A percentile compares a stretch with the other conserved stretches of the same genome.
phyloP scores from a whole-genome alignment of 2,113 vertebrate genomes.

The Acrocephalus arundinaceus region DNA sequence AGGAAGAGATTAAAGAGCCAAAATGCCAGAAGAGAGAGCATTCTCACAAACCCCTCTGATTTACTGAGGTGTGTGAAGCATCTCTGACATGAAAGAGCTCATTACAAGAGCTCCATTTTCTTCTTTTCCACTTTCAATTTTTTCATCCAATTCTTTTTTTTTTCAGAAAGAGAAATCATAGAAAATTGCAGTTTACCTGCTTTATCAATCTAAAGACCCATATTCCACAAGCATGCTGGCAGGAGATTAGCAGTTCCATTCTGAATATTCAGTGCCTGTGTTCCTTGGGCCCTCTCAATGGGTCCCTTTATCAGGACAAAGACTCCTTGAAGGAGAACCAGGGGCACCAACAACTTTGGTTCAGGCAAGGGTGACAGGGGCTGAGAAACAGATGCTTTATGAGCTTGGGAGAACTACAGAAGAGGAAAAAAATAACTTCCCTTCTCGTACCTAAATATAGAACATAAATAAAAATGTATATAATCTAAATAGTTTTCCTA shows the following conservation, averaged over 20 bases:
- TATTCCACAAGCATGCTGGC: neutral
- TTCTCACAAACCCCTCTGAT: neutral
- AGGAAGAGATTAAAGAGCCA: neutral
- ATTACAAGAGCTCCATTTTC: neutral
- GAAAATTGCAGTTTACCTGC: neutral
- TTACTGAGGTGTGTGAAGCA: neutral
- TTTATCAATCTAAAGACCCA: neutral
- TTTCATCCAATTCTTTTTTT: neutral
- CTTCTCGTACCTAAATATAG: constrained; percentile 8
- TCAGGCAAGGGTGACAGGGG: neutral
- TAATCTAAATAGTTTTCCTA: neutral
- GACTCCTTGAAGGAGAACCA: neutral
- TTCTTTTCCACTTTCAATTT: neutral
- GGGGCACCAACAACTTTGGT: neutral
- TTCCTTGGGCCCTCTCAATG: neutral
- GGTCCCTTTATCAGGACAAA: neutral
- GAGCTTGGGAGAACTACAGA: neutral
- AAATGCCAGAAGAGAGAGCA: neutral
- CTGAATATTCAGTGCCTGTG: neutral
- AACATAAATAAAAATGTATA: neutral
- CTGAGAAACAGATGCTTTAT: neutral
- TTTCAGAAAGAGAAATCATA: neutral
- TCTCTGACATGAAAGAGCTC: neutral
- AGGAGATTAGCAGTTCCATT: neutral
- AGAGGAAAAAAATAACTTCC: neutral